Evolutionary conservation across 2,888 invertebrate species (phyloP).

Genomic region (Prosapia bicincta): DNA sequence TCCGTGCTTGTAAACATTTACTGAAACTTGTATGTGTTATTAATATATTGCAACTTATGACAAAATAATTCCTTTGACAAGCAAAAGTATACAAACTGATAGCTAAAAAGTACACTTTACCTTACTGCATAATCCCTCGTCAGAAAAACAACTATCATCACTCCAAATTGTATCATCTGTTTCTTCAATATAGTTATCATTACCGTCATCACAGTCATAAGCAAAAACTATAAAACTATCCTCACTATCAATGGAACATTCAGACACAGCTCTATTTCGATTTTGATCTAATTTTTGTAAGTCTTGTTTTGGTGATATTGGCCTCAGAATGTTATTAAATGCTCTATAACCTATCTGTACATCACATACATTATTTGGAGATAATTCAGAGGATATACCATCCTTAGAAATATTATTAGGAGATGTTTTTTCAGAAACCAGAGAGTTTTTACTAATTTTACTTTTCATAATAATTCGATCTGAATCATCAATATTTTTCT

Average conservation of each 20-base stretch:
- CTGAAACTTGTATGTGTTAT: too few relatives aligned
- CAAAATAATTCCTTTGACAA: too few relatives aligned
- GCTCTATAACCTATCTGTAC: neutral
- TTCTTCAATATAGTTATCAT: neutral
- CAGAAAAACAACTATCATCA: neutral
- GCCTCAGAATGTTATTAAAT: neutral
- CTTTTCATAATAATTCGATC: neutral
- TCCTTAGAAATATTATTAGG: neutral
- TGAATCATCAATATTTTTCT: neutral
- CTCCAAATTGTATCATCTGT: neutral
- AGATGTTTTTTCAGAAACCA: neutral
- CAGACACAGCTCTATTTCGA: constrained; percentile 34
- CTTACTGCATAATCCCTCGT: neutral
- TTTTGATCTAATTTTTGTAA: neutral
- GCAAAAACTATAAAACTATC: constrained; percentile 41
- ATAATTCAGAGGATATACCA: neutral
- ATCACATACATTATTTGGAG: neutral
- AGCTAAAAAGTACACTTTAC: neutral
- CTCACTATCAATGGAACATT: constrained; percentile 41
- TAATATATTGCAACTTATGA: too few relatives aligned
- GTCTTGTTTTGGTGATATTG: neutral
- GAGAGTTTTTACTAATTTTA: neutral
- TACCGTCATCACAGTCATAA: constrained; percentile 24
- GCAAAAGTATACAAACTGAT: too few relatives aligned
- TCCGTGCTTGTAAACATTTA: too few relatives aligned